Base-by-base conservation (phyloP, 2,113 vertebrate species). In the Sebastes schlegelii region DNA sequence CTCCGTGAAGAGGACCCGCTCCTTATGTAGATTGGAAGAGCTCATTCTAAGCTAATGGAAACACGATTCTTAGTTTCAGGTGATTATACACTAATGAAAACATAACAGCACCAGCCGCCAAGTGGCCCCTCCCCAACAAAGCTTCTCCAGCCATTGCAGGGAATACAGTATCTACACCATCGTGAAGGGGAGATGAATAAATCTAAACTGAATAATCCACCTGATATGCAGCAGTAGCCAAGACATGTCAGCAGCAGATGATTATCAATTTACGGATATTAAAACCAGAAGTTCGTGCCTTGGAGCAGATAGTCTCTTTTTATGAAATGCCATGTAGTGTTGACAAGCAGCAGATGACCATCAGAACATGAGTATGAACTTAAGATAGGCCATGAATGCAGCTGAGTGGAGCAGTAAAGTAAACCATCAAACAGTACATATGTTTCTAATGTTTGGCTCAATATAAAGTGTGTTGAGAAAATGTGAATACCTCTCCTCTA, bases 201-300 rank as follows among this genome's bases (percentile, higher is more conserved):
- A 77, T 68, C 54, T 52, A 65, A 48, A 76, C 45, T 0, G 19
- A 73, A 84, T 70, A 84, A 80, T 82, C 73, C 17, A 80, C 71
- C 51, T 74, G 76, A 78, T 72, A 63, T 62, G 75, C 51, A 75
- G 61, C 48, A 75, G 64, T 55, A 69, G 68, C 23, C 55, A 48
- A 63, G 26, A 72, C 49, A 23, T 10, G 6, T 62, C 68, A 58
- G 72, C 42, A 69, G 57, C 64, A 83, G 86, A 86, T 90, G 49
- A 77, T 88, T 52, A 88, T 85, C 82, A 80, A 60, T 8, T 12
- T 42, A 21, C 21, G 67, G 81, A 73, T 80, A 86, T 88, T 79
- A 76, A 85, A 82, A 72, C 55, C 46, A 79, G 69, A 83, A 45
- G 63, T 72, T 26, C 60, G 43, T 23, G 61, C 57, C 70, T 51